A percentile compares a stretch with the other conserved stretches of the same genome.
phyloP scores from a whole-genome alignment of 1,140 invertebrate species.

The Caenorhabditis remanei region DNA sequence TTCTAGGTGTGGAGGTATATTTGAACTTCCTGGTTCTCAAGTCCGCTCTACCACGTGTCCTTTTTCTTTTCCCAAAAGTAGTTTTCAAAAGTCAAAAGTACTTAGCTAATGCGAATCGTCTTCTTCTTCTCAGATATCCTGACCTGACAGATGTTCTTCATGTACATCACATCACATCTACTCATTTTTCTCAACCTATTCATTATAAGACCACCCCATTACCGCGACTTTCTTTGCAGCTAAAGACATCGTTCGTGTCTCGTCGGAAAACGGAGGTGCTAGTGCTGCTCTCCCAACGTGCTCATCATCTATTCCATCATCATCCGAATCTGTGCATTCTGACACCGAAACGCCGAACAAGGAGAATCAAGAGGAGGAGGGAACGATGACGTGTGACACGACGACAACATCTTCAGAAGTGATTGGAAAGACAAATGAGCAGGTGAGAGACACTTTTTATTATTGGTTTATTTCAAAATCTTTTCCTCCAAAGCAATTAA shows the following conservation, averaged over 20 bases:
- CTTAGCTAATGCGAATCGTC: background rate
- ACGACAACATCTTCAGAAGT: background rate
- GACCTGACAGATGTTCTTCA: slow-evolving; percentile 29
- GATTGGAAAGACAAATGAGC: background rate
- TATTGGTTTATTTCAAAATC: too few species aligned
- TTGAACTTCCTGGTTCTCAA: too few species aligned
- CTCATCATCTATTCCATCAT: background rate
- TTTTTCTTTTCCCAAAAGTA: too few species aligned
- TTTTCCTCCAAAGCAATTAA: background rate
- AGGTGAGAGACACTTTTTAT: background rate
- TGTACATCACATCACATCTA: background rate
- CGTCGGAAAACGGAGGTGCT: background rate
- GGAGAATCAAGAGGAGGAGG: slow-evolving; percentile 2
- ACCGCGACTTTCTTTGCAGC: background rate
- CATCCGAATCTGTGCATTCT: background rate
- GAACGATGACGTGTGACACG: slow-evolving; percentile 42
- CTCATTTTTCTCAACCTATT: slow-evolving; percentile 27
- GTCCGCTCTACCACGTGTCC: too few species aligned
- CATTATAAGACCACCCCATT: background rate
- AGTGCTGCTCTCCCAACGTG: background rate
- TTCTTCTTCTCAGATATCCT: slow-evolving; percentile 29
- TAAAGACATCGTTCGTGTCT: slow-evolving; percentile 45
- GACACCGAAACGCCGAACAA: background rate
- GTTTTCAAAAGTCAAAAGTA: background rate
- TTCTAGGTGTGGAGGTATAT: too few species aligned